phyloP scores from a whole-genome alignment of 2,113 vertebrate species.

The Toxotes chatareus region DNA sequence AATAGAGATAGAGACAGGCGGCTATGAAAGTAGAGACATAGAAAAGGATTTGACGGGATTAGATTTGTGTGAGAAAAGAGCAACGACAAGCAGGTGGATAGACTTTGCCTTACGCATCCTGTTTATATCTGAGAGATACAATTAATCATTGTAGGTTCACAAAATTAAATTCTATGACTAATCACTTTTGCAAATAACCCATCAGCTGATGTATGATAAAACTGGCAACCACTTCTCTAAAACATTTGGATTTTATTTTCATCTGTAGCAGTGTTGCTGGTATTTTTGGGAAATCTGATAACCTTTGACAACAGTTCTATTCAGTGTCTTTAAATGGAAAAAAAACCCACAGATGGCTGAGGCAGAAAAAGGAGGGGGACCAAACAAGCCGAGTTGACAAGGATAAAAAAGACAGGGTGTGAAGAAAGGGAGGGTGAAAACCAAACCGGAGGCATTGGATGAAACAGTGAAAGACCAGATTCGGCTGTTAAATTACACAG shows the following conservation, averaged over 20 bases:
- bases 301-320: not conserved
- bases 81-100: not conserved
- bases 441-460: constrained; percentile 10
- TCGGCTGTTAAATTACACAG: constrained; percentile 48
- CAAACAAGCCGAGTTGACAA: not conserved
- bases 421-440: not conserved
- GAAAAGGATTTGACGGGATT: constrained; percentile 10
- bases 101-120: constrained; percentile 6
- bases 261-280: not conserved
- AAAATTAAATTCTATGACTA: not conserved
- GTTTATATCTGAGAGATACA: constrained; percentile 1
- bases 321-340: not conserved
- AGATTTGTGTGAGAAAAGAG: not conserved
- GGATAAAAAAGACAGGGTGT: constrained; percentile 5
- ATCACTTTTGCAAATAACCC: not conserved
- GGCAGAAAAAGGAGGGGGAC: not conserved
- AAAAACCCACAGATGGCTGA: not conserved
- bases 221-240: not conserved
- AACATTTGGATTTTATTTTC: not conserved
- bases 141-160: not conserved
- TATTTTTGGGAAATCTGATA: not conserved
- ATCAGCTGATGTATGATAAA: not conserved
- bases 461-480: constrained; percentile 41
- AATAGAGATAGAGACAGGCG: constrained; percentile 16
- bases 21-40: constrained; percentile 10